phyloP scores from a whole-genome alignment of 2,113 vertebrate genomes.

The Nestor notabilis region DNA sequence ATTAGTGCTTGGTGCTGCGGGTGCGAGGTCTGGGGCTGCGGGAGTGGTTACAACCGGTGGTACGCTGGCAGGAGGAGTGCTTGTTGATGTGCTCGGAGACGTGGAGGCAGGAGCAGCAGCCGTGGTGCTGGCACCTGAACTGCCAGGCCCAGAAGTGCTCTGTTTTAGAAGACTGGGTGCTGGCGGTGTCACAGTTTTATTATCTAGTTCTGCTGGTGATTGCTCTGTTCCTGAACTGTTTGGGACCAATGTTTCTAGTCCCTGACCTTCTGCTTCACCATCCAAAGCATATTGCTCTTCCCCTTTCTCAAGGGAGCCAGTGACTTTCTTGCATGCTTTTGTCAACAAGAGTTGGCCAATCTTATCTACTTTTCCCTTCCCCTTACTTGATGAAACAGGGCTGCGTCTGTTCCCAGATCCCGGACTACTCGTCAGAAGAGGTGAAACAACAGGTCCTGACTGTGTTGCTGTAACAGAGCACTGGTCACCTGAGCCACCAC shows the following conservation, averaged over 20 bases:
- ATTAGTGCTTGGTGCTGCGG: constrained; percentile 52
- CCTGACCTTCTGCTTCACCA: constrained; percentile 73
- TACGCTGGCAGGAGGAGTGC: constrained; percentile 39
- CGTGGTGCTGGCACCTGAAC: not conserved
- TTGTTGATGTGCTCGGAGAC: constrained; percentile 48
- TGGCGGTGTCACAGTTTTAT: constrained; percentile 56
- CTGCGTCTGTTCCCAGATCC: constrained; percentile 82
- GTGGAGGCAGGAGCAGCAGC: constrained; percentile 32
- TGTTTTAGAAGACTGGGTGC: constrained; percentile 68
- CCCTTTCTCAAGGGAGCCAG: constrained; percentile 78
- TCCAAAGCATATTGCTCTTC: constrained; percentile 78
- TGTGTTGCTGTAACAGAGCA: constrained; percentile 74
- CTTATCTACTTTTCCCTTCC: constrained; percentile 83
- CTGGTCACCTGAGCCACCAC: constrained; percentile 62
- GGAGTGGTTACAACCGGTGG: constrained; percentile 34
- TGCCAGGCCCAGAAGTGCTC: constrained; percentile 60
- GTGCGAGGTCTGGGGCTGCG: constrained; percentile 51
- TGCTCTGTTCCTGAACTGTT: constrained; percentile 70
- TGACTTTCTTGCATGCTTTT: constrained; percentile 78
- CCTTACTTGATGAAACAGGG: constrained; percentile 81
- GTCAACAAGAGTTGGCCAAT: constrained; percentile 79
- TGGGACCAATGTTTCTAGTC: constrained; percentile 45
- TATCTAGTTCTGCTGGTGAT: constrained; percentile 68
- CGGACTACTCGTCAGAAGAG: constrained; percentile 85
- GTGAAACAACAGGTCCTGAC: constrained; percentile 77